phyloP scores from a whole-genome alignment of 2,113 vertebrate species.

The Gopherus evgoodei region DNA sequence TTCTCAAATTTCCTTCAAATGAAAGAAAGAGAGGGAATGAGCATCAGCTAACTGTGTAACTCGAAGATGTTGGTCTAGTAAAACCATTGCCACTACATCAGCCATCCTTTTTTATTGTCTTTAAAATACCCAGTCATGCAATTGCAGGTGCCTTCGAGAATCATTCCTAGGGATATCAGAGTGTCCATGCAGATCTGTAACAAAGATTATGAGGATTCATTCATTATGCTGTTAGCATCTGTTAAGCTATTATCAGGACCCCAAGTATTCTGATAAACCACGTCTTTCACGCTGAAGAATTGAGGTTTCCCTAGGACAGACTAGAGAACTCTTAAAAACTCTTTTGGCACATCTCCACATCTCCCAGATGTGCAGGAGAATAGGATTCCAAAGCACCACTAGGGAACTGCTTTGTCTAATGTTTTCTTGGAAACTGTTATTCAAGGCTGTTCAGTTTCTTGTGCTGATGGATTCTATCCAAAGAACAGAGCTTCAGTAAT shows the following conservation, averaged over 20 bases:
- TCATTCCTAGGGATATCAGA: neutral
- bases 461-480: neutral
- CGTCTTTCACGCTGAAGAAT: neutral
- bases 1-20: neutral
- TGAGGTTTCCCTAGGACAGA: neutral
- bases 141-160: neutral
- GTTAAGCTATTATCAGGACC: neutral
- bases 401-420: neutral
- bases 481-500: neutral
- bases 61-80: neutral
- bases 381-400: neutral
- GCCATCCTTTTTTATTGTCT: neutral
- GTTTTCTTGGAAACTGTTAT: neutral
- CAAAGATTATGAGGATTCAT: constrained; percentile 24
- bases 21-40: neutral
- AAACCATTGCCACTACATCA: neutral
- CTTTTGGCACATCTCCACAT: neutral
- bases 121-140: neutral
- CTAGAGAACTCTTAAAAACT: neutral
- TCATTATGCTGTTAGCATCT: neutral
- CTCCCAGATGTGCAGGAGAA: neutral
- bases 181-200: neutral
- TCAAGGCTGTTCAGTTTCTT: neutral
- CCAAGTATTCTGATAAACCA: neutral
- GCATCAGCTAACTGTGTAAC: neutral